Evolutionary conservation across 2,888 invertebrate species (phyloP), one percentile per base, ranked within the genome.

Genomic region (Andrena bucephala): DNA sequence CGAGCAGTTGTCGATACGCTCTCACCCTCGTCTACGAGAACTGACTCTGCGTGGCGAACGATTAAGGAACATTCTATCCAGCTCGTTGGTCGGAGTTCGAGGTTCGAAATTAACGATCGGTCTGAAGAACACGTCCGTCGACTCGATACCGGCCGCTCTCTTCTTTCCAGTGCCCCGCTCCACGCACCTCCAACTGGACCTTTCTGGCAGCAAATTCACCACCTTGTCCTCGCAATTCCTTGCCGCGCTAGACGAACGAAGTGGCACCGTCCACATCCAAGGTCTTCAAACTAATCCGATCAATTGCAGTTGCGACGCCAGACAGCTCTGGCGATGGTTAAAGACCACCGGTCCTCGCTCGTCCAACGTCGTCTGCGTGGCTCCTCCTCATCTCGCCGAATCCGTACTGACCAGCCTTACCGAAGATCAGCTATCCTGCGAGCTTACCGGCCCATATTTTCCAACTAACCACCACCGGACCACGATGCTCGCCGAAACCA

Each of bases 151-250:
- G 0, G 97, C 98, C 4, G 97, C 98, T 0, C 93, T 98, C 29
- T 96, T 98, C 77, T 98, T 98, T 92, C 98, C 98, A 0, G 96
- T 98, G 27, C 98, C 98, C 0, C 95, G 98, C 90, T 98, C 98
- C 2, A 97, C 98, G 0, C 96, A 96, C 84, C 96, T 98, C 42
- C 96, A 95, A 4, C 95, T 98, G 4, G 97, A 98, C 91, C 96
- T 98, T 0, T 95, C 96, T 2, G 97, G 97, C 20, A 98, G 97
- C 89, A 96, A 96, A 92, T 94, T 98, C 57, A 95, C 96, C 0
- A 97, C 97, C 1, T 93, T 98, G 7, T 96, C 97, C 79, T 96
- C 97, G 0, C 98, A 98, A 90, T 95, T 98, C 83, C 94, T 98
- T 7, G 96, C 96, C 2, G 97, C 97, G 4, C 94, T 98, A 33